These are phyloP conservation scores for Hydrolagus colliei DNA, from an alignment of 2,797 vertebrate species.

Conservation along the genomic window DNA sequence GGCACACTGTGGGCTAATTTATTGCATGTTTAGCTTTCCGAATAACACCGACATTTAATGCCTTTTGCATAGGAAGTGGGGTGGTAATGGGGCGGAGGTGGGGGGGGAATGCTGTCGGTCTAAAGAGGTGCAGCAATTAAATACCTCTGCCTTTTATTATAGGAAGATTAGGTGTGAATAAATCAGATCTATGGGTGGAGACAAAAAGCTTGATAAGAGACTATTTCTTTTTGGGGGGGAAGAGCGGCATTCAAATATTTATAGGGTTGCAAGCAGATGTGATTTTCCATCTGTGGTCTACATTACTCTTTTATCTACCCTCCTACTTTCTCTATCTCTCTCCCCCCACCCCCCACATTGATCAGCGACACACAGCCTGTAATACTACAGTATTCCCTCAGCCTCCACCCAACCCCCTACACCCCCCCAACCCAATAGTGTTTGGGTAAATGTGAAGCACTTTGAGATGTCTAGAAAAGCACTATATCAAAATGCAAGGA, in stretches of 20 bases:
- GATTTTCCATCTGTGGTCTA: slow-evolving; percentile 19
- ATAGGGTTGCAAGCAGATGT: slow-evolving; percentile 29
- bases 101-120: slow-evolving; percentile 38
- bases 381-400: slow-evolving; percentile 25
- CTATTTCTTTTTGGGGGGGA: neutral
- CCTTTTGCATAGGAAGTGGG: slow-evolving; percentile 38
- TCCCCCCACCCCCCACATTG: neutral
- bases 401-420: slow-evolving; percentile 32
- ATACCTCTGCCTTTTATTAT: neutral
- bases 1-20: slow-evolving; percentile 51
- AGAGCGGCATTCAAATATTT: slow-evolving; percentile 28
- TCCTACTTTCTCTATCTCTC: slow-evolving; percentile 22
- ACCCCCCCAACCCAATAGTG: neutral
- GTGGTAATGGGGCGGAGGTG: neutral
- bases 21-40: slow-evolving; percentile 49
- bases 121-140: slow-evolving; percentile 1
- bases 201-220: slow-evolving; percentile 13
- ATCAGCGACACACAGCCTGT: no score
- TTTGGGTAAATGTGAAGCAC: no score
- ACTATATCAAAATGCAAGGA: no score
- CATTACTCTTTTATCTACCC: neutral
- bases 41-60: slow-evolving; percentile 45
- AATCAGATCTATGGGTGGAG: neutral
- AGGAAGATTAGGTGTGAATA: neutral
- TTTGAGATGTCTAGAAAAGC: no score